phyloP scores from a whole-genome alignment of 2,113 vertebrate species.

The Synodontis membranacea region DNA sequence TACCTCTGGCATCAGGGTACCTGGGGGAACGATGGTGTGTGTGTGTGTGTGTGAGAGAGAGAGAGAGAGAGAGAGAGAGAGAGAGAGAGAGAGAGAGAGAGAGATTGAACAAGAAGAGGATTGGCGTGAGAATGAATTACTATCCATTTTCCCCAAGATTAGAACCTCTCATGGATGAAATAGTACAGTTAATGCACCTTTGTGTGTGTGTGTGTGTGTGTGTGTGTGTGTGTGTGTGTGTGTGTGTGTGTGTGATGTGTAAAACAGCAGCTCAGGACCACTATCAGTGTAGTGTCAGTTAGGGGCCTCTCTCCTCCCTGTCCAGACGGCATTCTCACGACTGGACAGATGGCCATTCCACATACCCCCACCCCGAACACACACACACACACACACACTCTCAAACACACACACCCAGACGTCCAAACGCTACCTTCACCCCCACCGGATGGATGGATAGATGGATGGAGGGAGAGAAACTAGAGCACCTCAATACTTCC shows the following conservation, averaged over 20 bases:
- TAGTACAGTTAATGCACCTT: constrained; percentile 50
- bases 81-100: constrained; percentile 29
- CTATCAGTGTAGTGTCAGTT: constrained; percentile 63
- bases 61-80: constrained; percentile 32
- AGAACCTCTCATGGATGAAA: constrained; percentile 55
- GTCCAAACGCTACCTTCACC: constrained; percentile 61
- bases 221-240: constrained; percentile 37
- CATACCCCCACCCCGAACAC: constrained; percentile 59
- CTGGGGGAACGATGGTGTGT: constrained; percentile 60
- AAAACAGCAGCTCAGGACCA: constrained; percentile 55
- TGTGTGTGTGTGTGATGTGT: constrained; percentile 42
- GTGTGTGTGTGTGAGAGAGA: constrained; percentile 43
- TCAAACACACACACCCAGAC: constrained; percentile 56
- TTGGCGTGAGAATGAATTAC: constrained; percentile 43
- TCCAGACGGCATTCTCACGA: constrained; percentile 78
- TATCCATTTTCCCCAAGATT: constrained; percentile 50
- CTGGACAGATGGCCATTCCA: constrained; percentile 79
- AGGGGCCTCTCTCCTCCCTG: constrained; percentile 67
- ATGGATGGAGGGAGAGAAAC: constrained; percentile 37
- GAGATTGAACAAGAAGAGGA: constrained; percentile 42
- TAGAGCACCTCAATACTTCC: constrained; percentile 44
- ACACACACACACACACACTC: constrained; percentile 56
- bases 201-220: constrained; percentile 9
- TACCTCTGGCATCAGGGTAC: constrained; percentile 72
- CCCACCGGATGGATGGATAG: constrained; percentile 46